Percentiles rank a stretch among this genome's conserved stretches.
Conservation (phyloP, 2,888 invertebrate genomes). For the Choreutis nemorana region DNA sequence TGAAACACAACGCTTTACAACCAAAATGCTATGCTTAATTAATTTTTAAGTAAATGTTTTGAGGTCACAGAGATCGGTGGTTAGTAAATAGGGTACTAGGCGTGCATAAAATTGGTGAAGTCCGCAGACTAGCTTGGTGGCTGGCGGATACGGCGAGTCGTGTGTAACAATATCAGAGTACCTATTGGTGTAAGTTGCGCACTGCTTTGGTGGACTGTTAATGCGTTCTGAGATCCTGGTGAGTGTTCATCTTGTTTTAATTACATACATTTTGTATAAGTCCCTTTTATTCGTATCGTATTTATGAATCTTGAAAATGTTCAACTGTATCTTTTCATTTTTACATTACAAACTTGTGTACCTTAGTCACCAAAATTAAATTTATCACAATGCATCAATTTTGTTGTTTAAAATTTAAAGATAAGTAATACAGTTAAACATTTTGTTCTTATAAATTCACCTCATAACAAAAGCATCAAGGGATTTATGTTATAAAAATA, state of each 20-base stretch:
- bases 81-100: constrained; percentile 52
- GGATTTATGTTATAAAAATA: no score
- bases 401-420: no score
- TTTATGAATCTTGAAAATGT: no score
- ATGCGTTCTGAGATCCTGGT: constrained; percentile 58
- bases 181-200: constrained; percentile 59
- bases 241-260: constrained; percentile 62
- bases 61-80: constrained; percentile 40
- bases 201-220: constrained; percentile 66
- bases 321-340: no score
- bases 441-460: no score
- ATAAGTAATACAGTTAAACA: no score
- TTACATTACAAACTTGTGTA: not conserved
- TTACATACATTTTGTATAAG: constrained; percentile 20
- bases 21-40: not conserved
- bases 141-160: constrained; percentile 43
- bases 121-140: constrained; percentile 62
- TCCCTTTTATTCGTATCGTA: constrained; percentile 3
- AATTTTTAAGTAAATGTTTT: no score
- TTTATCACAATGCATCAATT: no score
- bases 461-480: no score
- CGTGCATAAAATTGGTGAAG: constrained; percentile 57
- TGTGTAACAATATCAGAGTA: constrained; percentile 46
- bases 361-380: no score
- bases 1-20: no score